These are phyloP conservation scores for Recurvirostra avosetta DNA, from an alignment of 2,113 vertebrate genomes.

Conservation along the genomic window DNA sequence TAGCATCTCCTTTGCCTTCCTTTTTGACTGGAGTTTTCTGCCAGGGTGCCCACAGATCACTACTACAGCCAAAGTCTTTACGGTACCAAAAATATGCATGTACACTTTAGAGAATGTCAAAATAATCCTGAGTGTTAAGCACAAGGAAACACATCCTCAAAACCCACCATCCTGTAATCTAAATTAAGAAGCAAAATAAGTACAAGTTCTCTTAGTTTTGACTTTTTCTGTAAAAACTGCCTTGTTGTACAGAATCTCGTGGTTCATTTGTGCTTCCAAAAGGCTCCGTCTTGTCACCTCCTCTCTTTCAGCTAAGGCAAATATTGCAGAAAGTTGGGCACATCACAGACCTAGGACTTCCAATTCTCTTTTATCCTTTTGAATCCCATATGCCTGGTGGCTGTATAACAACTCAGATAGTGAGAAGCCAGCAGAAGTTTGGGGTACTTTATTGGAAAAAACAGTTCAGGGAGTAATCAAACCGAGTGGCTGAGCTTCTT, in stretches of 20 bases:
- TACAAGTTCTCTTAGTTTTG: background rate
- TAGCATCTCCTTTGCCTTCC: background rate
- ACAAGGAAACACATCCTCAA: background rate
- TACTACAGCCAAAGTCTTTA: background rate
- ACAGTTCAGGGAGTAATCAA: background rate
- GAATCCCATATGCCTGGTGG: background rate
- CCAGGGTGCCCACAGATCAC: background rate
- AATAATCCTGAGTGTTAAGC: background rate
- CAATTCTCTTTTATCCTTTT: background rate
- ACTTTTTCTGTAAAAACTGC: background rate
- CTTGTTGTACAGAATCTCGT: background rate
- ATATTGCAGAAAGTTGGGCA: background rate
- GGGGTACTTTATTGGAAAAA: background rate
- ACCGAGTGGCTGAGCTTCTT: background rate
- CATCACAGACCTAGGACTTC: background rate
- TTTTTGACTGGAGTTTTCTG: background rate
- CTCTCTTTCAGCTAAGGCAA: background rate
- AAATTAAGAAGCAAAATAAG: background rate
- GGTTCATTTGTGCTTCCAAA: background rate
- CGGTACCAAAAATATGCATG: rapidly evolving
- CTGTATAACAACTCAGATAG: background rate
- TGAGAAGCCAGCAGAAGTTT: background rate
- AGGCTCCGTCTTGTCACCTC: background rate
- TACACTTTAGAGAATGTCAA: background rate
- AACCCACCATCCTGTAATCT: background rate